A percentile compares a stretch with the other conserved stretches of the same genome.
Conservation (phyloP, 2,113 vertebrate genomes). For the Haliaeetus leucogaster region DNA sequence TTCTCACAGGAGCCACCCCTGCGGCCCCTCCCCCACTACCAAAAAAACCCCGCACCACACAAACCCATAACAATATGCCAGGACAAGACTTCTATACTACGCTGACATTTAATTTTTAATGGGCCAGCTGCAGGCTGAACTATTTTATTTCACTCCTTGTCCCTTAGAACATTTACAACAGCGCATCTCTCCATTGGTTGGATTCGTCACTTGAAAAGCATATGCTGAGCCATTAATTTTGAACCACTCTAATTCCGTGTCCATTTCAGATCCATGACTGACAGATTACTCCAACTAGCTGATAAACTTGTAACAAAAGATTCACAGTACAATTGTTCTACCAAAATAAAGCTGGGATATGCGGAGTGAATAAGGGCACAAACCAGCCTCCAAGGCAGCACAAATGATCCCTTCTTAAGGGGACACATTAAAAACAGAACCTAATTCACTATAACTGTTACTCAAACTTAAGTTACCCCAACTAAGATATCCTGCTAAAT, state of each 20-base stretch:
- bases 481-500: not conserved
- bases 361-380: not conserved
- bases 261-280: not conserved
- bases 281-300: not conserved
- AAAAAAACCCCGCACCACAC: no score
- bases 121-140: fast-evolving
- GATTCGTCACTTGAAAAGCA: not conserved
- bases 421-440: not conserved
- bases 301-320: not conserved
- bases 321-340: not conserved
- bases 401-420: not conserved
- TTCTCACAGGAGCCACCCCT: no score
- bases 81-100: not conserved
- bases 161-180: not conserved
- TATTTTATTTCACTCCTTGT: not conserved
- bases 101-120: not conserved
- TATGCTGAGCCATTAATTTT: not conserved
- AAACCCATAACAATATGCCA: not conserved
- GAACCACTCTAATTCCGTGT: not conserved
- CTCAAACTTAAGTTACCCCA: not conserved
- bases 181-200: not conserved
- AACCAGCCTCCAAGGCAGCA: not conserved
- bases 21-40: no score
- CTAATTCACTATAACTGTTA: not conserved
- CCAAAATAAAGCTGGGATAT: not conserved